Percentiles rank a stretch among this genome's conserved stretches.
phyloP scores from a whole-genome alignment of 2,888 invertebrate species.

The Mythimna lalbum region DNA sequence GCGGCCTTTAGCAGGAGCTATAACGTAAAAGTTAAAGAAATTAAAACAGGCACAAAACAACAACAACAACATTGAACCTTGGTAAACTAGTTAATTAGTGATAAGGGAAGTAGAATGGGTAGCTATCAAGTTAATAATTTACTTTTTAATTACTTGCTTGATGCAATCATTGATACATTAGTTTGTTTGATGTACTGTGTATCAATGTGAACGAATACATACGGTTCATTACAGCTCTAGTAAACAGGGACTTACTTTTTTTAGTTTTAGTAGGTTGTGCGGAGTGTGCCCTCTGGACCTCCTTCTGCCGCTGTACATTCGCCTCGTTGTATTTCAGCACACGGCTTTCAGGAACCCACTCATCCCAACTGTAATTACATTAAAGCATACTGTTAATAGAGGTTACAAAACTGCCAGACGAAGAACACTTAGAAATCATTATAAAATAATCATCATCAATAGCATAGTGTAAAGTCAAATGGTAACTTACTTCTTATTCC shows the following conservation, averaged over 20 bases:
- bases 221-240: no score
- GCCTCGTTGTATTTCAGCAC: constrained; percentile 97
- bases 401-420: not conserved
- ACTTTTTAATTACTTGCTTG: not conserved
- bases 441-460: no score
- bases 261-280: constrained; percentile 93
- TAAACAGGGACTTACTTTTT: constrained; percentile 86
- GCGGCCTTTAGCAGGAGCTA: constrained; percentile 87
- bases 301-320: constrained; percentile 96
- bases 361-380: constrained; percentile 93
- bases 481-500: constrained; percentile 98
- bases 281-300: constrained; percentile 95
- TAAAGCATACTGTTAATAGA: constrained; percentile 18
- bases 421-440: not conserved
- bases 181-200: no score
- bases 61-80: not conserved
- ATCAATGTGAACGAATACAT: no score
- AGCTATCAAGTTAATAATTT: not conserved
- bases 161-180: not conserved
- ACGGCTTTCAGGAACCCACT: constrained; percentile 97
- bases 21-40: not conserved
- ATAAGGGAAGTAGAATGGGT: not conserved
- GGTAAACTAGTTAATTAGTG: not conserved
- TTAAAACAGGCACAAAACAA: not conserved
- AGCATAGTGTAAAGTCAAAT: not conserved